Evolutionary conservation across 2,888 invertebrate genomes (phyloP), one percentile per base, ranked within the genome.

Genomic region (Parelbella ahira): DNA sequence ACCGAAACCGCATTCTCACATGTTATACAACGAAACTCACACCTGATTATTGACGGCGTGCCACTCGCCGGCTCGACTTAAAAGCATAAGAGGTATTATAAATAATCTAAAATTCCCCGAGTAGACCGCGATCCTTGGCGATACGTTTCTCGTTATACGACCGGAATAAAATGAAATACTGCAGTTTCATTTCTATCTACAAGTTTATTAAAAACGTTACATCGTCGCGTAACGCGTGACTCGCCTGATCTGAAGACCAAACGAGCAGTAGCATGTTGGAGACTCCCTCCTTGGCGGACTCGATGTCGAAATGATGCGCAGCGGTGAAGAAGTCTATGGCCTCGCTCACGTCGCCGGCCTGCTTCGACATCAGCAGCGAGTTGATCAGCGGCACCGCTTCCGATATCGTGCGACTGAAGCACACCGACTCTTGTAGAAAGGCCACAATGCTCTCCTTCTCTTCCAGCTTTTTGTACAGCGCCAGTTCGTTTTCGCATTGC

Each of bases 241-340:
- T 79, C 48, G 90, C 90, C 59, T 91, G 90, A 71, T 96, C 96
- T n/a, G 91, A 91, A 5, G 93, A 92, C 91, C 93, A 93, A 42
- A 96, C 93, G 29, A 96, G 87, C 37, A 90, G 86, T 51, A 96
- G 71, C 93, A 97, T 95, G 56, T 91, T 90, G 44, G 91, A 88
- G 45, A 96, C 91, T 1, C 95, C 96, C 19, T 79, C 61, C 53
- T 91, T 89, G 1, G 93, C 92, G 34, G 91, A 91, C 47, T 91
- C 90, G n/a, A 96, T 90, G 37, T 93, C 91, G 62, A 95, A 95
- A 50, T 93, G 90, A 60, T 91, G 92, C 0, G 94, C 94, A 0
- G 93, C 91, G 0, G 94, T 94, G 55, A 98, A 94, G 68, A 97
- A 96, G 45, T 95, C 93, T 12, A 98, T 93, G 0, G 97, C 94